Evolutionary conservation across 2,888 invertebrate species (phyloP), one percentile per base, ranked within the genome.

Genomic region (Hymenopus coronatus): DNA sequence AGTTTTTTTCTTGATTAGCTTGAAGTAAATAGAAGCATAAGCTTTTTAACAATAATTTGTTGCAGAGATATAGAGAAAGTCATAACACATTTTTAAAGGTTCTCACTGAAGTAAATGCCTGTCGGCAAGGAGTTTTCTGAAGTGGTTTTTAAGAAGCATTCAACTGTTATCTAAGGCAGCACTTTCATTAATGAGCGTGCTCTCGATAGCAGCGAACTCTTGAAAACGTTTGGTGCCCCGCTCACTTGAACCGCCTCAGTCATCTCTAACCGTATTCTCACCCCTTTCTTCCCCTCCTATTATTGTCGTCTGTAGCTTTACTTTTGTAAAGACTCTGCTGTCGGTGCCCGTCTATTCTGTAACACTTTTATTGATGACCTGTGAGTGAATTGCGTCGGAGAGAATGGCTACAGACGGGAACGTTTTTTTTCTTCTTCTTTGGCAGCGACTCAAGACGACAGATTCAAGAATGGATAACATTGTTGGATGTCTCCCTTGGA

Each of bases 311-410:
- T 70, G 54, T 70, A 20, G 54, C 54, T 70, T 70, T 70, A 70
- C 54, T 20, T 70, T 70, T 70, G 54, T 70, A 70, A 70, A 70
- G 54, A 70, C 20, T 46, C 14, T 83, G 83, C 28, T 83, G 83
- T 85, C 33, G 54, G 27, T 85, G 12, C 85, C 85, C 54, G 85
- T 85, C 85, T 46, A 46, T 85, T 85, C 85, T 85, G 85, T 85
- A 46, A 85, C 86, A 30, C 86, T 86, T 86, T 86, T 86, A 86
- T 81, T 86, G 86, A 86, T 86, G 86, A 86, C 86, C 86, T 81
- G 70, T 81, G 28, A 86, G 86, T 81, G 86, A 86, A 86, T 86
- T 86, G 86, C 54, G 81, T 70, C 30, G 70, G 40, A 54, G 46
- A 54, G 86, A 28, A 70, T 70, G 54, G 54, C 54, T 70, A 70